Evolutionary conservation across 2,113 vertebrate genomes (phyloP), one percentile per base, ranked within the genome.

Genomic region (Pithys albifrons): DNA sequence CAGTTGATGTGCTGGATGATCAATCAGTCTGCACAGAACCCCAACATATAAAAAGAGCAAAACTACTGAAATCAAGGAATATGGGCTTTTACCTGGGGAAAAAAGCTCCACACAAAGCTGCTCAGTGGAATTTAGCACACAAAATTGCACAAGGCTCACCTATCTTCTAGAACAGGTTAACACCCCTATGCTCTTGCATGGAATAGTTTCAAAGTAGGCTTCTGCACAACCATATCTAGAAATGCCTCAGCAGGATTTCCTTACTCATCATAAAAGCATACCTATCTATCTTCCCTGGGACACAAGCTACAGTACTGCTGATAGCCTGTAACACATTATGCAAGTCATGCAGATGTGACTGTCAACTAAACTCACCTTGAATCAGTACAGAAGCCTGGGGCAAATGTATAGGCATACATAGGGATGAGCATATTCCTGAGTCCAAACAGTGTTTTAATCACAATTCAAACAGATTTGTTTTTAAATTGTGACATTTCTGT

Each of bases 321-420:
- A 72, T 28, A 59, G 51, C 69, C 59, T 64, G 41, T 43, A 49
- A 73, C 12, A 31, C 14, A 31, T 35, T 22, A 7, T 9, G 25
- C 57, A 75, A 48, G 31, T 61, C 77, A 45, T 0, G 0, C 33
- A 57, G 90, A 64, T 0, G 0, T 49, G 78, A 82, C 66, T 55
- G 48, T 71, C 57, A 91, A 62, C 54, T 66, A 78, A 87, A 29
- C 65, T 74, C 81, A 25, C 64, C 82, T 12, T 19, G 39, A 92
- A 27, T 66, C 66, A 79, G 61, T 67, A 31, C 41, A 61, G 64
- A 51, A 66, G 41, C 29, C 52, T 31, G 22, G 8, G 49, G 49
- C 89, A 37, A 19, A 1, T 12, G 6, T 9, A 12, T 1, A 8
- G 13, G 10, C 27, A 62, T 14, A 64, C 43, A n/a, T 1, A 65